phyloP scores from a whole-genome alignment of 2,888 invertebrate genomes.

The Isotomurus palustris region DNA sequence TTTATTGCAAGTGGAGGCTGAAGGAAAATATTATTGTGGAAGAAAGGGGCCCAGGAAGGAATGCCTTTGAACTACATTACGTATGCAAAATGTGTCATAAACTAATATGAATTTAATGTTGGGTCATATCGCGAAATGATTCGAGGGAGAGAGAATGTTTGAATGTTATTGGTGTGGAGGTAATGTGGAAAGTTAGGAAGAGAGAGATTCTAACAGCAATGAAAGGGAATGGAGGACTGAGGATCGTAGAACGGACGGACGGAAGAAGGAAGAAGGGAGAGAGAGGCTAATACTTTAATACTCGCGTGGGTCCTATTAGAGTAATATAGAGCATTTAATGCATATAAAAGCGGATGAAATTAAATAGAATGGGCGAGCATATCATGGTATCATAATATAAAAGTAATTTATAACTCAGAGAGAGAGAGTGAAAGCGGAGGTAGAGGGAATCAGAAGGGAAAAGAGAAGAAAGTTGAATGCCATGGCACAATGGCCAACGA shows the following conservation, averaged over 20 bases:
- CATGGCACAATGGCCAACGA: slow-evolving; percentile 3
- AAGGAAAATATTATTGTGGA: too few species aligned
- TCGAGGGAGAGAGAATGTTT: slow-evolving; percentile 1
- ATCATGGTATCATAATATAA: slow-evolving; percentile 9
- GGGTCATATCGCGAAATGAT: slow-evolving; percentile 3
- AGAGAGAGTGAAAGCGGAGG: background rate
- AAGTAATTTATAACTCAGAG: slow-evolving; percentile 12
- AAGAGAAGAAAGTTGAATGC: slow-evolving; percentile 32
- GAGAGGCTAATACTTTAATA: slow-evolving; percentile 13
- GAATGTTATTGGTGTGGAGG: background rate
- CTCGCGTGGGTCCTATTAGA: slow-evolving; percentile 13
- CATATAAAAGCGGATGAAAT: slow-evolving; percentile 1
- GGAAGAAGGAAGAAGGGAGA: background rate
- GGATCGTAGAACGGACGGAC: background rate
- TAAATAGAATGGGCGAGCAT: too few species aligned
- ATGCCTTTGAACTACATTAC: background rate
- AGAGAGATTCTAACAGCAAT: background rate
- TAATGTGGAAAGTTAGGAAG: background rate
- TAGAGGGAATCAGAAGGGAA: slow-evolving; percentile 13
- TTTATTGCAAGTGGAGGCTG: background rate
- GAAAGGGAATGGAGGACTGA: background rate
- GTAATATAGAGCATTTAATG: slow-evolving; percentile 7
- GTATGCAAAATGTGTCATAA: slow-evolving; percentile 16
- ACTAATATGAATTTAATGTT: slow-evolving; percentile 14
- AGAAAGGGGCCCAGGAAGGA: background rate